These are phyloP conservation scores for Bombus sibiricus DNA, from an alignment of 1,140 invertebrate species.

Conservation along the genomic window DNA sequence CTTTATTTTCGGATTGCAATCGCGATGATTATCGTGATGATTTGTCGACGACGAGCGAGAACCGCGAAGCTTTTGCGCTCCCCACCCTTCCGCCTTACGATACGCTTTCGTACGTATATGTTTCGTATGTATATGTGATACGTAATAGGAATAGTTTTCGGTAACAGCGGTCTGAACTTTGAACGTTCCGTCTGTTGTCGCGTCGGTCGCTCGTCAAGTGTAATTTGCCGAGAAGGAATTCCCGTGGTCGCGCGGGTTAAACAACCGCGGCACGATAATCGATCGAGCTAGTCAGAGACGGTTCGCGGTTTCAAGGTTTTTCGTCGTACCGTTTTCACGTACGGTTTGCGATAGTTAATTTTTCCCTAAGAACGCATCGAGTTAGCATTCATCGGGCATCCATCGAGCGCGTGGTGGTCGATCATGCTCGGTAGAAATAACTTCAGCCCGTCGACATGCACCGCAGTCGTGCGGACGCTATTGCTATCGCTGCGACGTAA, in stretches of 20 bases:
- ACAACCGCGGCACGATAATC: not conserved
- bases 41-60: not conserved
- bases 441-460: slow-evolving; percentile 8
- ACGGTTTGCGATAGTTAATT: too few species aligned
- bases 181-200: not conserved
- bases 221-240: not conserved
- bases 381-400: slow-evolving; percentile 24
- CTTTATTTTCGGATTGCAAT: slow-evolving; percentile 35
- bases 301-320: not conserved
- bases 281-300: not conserved
- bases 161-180: not conserved
- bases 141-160: not conserved
- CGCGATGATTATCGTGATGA: not conserved
- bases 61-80: too few species aligned
- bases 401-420: slow-evolving; percentile 71
- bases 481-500: slow-evolving; percentile 1
- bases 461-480: not conserved
- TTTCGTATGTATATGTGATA: not conserved
- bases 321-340: too few species aligned
- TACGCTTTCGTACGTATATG: too few species aligned
- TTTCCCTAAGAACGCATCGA: not conserved
- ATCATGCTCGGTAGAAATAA: slow-evolving; percentile 49
- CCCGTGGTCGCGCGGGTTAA: slow-evolving; percentile 18
- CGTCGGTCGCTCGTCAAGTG: not conserved
- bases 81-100: not conserved